Evolutionary conservation across 2,113 vertebrate genomes (phyloP).

Genomic region (Ammodytes marinus): DNA sequence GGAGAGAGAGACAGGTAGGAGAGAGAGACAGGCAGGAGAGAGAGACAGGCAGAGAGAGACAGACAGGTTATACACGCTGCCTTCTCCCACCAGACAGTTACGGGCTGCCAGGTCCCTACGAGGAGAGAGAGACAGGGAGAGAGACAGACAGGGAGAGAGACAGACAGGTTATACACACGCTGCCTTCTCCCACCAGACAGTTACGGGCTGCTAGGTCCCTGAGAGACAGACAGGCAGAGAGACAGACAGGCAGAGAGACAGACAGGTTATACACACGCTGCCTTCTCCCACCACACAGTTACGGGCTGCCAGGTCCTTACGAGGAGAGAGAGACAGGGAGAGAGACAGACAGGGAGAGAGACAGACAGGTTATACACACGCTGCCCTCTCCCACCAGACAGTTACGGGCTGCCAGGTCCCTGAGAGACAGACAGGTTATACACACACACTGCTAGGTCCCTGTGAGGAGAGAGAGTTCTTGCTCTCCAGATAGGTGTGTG

Average conservation of each 20-base stretch:
- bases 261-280: constrained; percentile 72
- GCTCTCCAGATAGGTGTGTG: too few species aligned
- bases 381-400: constrained; percentile 94
- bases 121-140: background rate
- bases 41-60: background rate
- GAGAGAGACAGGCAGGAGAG: background rate
- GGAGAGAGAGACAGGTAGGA: constrained; percentile 5
- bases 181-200: constrained; percentile 94
- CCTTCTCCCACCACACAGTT: constrained; percentile 96
- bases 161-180: constrained; percentile 75
- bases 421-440: constrained; percentile 66
- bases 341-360: too few species aligned
- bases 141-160: background rate
- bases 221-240: too few species aligned
- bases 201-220: too few species aligned
- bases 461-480: too few species aligned
- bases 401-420: constrained; percentile 97
- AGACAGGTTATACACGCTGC: constrained; percentile 75
- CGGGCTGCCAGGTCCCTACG: constrained; percentile 98
- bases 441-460: constrained; percentile 95
- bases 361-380: constrained; percentile 68
- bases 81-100: constrained; percentile 96
- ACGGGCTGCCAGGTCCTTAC: constrained; percentile 97
- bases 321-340: too few species aligned
- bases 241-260: too few species aligned